Conservation (phyloP, 1,140 invertebrate species). For the Trichonephila inaurata region DNA sequence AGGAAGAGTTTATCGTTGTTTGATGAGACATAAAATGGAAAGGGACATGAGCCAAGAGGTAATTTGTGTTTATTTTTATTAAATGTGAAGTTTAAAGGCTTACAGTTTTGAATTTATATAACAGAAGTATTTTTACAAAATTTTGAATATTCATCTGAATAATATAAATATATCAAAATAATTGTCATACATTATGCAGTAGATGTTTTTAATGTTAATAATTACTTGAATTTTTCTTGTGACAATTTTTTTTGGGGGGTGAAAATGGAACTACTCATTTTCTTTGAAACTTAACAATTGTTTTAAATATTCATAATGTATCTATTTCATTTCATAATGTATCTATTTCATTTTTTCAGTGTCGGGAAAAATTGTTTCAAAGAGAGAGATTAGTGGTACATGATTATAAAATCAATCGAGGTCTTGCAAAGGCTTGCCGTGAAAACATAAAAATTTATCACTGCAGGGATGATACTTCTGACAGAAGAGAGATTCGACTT, state of each 20-base stretch:
- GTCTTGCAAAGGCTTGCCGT: conserved; percentile 92
- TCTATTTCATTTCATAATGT: background rate
- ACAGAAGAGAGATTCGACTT: conserved; percentile 91
- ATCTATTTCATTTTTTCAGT: conserved; percentile 82
- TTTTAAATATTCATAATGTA: too few relatives aligned
- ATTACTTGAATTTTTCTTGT: too few relatives aligned
- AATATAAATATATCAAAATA: background rate
- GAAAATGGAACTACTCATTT: too few relatives aligned
- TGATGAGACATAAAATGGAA: conserved; percentile 92
- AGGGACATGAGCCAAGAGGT: conserved; percentile 84
- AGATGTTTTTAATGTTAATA: background rate
- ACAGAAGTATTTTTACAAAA: too few relatives aligned
- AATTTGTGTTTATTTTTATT: conserved; percentile 47
- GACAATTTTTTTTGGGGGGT: too few relatives aligned
- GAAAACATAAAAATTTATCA: conserved; percentile 93
- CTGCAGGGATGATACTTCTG: conserved; percentile 85
- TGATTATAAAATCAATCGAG: conserved; percentile 95
- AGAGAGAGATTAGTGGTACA: conserved; percentile 93
- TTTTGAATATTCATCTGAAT: background rate
- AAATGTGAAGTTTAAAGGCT: background rate
- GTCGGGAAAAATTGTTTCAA: conserved; percentile 90
- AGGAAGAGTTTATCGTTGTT: conserved; percentile 94
- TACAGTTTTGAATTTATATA: too few relatives aligned
- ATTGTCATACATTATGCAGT: background rate
- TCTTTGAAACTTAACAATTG: too few relatives aligned